Evolutionary conservation across 2,797 vertebrate species (phyloP).

Genomic region (Sebastiscus tertius): DNA sequence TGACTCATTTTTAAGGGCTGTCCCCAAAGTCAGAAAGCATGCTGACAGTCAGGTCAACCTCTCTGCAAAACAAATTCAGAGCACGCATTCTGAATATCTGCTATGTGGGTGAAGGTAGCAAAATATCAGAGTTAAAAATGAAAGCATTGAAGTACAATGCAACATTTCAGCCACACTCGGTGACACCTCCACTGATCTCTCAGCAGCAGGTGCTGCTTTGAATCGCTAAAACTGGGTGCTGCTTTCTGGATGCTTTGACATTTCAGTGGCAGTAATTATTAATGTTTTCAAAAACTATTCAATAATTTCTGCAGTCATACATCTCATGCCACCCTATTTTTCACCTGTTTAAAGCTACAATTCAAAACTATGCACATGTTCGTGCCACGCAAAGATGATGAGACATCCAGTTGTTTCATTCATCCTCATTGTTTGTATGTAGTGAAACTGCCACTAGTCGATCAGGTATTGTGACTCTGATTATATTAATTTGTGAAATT

Average conservation of each 20-base stretch:
- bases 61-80: constrained; percentile 1
- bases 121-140: neutral
- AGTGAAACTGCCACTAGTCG: neutral
- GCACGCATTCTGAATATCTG: neutral
- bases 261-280: neutral
- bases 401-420: neutral
- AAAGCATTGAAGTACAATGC: neutral
- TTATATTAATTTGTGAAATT: constrained; percentile 1
- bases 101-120: neutral
- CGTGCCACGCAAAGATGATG: neutral
- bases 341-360: neutral
- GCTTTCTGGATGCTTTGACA: neutral
- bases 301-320: neutral
- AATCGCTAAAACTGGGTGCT: constrained; percentile 2
- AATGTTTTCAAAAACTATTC: neutral
- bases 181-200: neutral
- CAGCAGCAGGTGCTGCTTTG: constrained; percentile 8
- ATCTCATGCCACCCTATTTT: neutral
- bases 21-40: constrained; percentile 49
- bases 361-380: neutral
- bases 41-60: constrained; percentile 16
- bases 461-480: neutral
- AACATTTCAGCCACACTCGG: neutral
- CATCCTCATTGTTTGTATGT: neutral
- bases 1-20: constrained; percentile 47